Conservation (phyloP, 2,797 vertebrate genomes). For the Amniataba percoides region DNA sequence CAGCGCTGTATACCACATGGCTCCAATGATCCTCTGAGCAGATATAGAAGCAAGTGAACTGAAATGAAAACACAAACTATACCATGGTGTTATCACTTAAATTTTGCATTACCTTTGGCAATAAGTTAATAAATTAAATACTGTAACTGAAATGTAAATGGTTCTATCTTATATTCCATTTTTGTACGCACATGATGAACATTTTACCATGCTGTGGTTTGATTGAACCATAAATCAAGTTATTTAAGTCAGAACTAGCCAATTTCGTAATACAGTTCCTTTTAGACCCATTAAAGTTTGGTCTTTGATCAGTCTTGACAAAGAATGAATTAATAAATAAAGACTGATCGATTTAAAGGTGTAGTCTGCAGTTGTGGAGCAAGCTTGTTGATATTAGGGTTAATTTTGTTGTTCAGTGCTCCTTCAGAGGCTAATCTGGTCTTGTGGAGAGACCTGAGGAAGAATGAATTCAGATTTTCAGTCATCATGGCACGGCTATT, state of each 20-base stretch:
- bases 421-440: too few species aligned
- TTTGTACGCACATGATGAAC: background rate
- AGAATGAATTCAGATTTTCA: too few species aligned
- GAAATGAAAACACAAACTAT: background rate
- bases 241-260: background rate
- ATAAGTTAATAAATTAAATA: background rate
- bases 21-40: background rate
- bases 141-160: background rate
- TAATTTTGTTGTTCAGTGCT: too few species aligned
- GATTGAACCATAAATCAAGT: background rate
- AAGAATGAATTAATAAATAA: background rate
- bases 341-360: background rate
- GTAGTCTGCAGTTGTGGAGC: too few species aligned
- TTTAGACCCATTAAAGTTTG: background rate
- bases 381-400: too few species aligned
- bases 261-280: background rate
- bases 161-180: background rate
- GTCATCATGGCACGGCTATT: too few species aligned
- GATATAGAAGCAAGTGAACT: background rate
- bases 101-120: background rate
- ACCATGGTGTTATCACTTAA: background rate
- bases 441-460: too few species aligned
- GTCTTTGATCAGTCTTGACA: background rate
- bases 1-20: background rate
- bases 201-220: background rate